A percentile compares a stretch with the other conserved stretches of the same genome.
Conservation (phyloP, 2,113 vertebrate species). For the Dipodomys spectabilis region DNA sequence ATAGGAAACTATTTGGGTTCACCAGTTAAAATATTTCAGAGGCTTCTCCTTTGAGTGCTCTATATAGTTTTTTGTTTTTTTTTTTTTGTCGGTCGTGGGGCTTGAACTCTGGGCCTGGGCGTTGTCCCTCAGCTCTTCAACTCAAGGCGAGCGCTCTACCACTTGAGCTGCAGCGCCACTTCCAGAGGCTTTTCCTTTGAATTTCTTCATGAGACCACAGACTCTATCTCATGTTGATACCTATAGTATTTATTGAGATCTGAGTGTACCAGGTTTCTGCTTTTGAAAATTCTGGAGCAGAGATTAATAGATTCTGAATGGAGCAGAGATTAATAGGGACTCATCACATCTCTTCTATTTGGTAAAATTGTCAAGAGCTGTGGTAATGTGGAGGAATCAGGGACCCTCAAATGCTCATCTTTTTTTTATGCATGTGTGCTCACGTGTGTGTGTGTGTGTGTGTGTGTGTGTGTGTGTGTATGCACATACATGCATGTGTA, state of each 20-base stretch:
- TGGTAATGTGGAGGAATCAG: not conserved
- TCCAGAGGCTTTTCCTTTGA: not conserved
- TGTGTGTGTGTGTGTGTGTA: too few relatives aligned
- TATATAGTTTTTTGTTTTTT: too few relatives aligned
- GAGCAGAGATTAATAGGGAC: not conserved
- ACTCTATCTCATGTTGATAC: not conserved
- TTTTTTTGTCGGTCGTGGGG: too few relatives aligned
- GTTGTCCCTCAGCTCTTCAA: too few relatives aligned
- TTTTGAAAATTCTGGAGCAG: not conserved
- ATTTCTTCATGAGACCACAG: not conserved
- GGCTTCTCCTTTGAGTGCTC: not conserved
- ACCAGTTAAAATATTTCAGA: not conserved
- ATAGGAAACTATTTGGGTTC: not conserved
- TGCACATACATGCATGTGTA: too few relatives aligned
- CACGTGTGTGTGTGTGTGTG: too few relatives aligned
- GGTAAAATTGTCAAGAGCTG: not conserved
- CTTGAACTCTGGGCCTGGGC: too few relatives aligned
- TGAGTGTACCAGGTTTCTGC: not conserved
- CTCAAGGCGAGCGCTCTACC: too few relatives aligned
- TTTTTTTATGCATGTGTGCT: too few relatives aligned
- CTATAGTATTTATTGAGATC: not conserved
- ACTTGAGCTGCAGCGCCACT: too few relatives aligned
- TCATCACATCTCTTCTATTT: not conserved
- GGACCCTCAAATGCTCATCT: not conserved
- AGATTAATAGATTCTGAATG: not conserved